Percentiles rank a stretch among this genome's conserved stretches.
Evolutionary conservation across 2,797 vertebrate species (phyloP).

Genomic region (Buceros bicornis): DNA sequence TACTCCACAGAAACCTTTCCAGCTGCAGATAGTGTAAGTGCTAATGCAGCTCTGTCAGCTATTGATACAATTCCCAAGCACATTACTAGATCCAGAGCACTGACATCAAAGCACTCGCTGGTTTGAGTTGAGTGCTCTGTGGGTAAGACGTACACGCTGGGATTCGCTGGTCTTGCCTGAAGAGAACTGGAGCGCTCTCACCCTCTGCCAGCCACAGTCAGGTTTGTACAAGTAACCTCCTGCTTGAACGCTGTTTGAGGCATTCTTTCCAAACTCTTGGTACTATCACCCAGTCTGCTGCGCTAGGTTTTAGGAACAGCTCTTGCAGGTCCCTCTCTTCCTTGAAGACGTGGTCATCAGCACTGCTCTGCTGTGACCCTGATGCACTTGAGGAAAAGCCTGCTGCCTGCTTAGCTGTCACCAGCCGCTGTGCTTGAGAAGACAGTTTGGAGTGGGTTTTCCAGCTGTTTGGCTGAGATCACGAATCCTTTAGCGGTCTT

Average conservation of each 20-base stretch:
- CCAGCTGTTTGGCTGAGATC: neutral
- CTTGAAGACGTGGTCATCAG: neutral
- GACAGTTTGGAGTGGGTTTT: neutral
- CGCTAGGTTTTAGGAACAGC: neutral
- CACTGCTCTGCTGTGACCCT: neutral
- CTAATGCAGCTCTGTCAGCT: neutral
- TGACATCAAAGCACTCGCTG: neutral
- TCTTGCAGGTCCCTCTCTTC: neutral
- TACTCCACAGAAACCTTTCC: slow-evolving; percentile 3
- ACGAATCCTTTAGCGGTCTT: neutral
- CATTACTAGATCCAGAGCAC: neutral
- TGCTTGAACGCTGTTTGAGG: neutral
- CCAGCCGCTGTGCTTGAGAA: neutral
- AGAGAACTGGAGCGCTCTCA: neutral
- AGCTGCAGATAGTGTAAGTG: neutral
- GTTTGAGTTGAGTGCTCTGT: neutral
- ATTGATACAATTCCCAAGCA: neutral
- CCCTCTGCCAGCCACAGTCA: neutral
- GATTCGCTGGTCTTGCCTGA: neutral
- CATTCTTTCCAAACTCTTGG: neutral
- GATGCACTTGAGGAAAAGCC: neutral
- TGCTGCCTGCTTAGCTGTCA: neutral
- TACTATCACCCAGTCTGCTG: neutral
- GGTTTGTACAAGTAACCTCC: neutral
- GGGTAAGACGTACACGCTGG: accelerated